Evolutionary conservation across 2,797 vertebrate genomes (phyloP).

Genomic region (Heliangelus exortis): DNA sequence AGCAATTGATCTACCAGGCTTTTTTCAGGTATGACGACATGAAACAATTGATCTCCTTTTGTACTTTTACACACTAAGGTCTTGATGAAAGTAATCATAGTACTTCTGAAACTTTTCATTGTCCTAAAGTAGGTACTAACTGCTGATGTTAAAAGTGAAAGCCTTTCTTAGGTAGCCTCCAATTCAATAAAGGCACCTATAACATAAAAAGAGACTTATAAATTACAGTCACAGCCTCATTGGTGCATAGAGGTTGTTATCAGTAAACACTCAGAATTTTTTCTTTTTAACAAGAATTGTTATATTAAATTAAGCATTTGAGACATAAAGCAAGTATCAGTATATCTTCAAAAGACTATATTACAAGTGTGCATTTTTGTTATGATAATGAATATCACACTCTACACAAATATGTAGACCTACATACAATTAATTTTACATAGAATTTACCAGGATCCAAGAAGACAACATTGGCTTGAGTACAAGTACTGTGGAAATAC

Average conservation of each 20-base stretch:
- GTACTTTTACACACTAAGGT: background rate
- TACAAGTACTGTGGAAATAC: background rate
- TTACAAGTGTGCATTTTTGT: background rate
- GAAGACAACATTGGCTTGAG: background rate
- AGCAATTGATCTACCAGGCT: background rate
- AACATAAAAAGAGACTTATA: background rate
- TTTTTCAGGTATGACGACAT: background rate
- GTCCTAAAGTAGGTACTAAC: background rate
- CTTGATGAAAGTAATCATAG: background rate
- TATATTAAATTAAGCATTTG: background rate
- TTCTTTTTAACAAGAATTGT: background rate
- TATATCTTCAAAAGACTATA: background rate
- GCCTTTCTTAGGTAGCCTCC: background rate
- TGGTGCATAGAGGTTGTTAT: background rate
- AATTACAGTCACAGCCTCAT: background rate
- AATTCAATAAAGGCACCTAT: background rate
- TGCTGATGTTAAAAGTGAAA: background rate
- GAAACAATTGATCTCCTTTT: background rate
- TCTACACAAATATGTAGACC: background rate
- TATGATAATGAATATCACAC: background rate
- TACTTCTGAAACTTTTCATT: background rate
- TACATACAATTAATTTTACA: background rate
- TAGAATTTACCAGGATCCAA: background rate
- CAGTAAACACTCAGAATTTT: background rate
- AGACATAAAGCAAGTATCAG: background rate